These are phyloP conservation scores for Spisula subtruncata DNA, from an alignment of 2,888 invertebrate species.

Conservation along the genomic window DNA sequence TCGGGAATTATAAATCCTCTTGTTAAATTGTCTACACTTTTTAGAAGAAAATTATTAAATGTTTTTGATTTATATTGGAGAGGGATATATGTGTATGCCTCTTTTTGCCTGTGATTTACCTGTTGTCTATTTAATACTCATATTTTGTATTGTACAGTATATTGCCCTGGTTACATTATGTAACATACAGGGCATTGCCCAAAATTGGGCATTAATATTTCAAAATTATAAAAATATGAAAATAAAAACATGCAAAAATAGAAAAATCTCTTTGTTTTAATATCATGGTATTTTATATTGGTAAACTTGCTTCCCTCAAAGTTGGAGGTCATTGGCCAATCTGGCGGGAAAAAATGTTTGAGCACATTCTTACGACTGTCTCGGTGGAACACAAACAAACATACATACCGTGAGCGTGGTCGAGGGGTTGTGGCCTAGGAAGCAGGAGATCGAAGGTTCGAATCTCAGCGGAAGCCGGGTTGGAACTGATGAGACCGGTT, in stretches of 20 bases:
- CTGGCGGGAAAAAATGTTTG: too few species aligned
- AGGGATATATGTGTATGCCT: slow-evolving; percentile 19
- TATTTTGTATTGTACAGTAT: slow-evolving; percentile 70
- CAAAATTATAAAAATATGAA: slow-evolving; percentile 71
- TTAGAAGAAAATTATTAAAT: neutral
- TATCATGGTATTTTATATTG: neutral
- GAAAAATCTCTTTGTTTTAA: slow-evolving; percentile 11
- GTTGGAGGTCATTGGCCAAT: too few species aligned
- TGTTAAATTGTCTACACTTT: too few species aligned
- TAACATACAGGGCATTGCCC: slow-evolving; percentile 45
- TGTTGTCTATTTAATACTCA: slow-evolving; percentile 71
- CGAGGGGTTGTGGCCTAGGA: too few species aligned
- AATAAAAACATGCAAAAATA: slow-evolving; percentile 65
- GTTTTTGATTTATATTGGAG: slow-evolving; percentile 16
- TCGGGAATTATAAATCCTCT: too few species aligned
- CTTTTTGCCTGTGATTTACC: slow-evolving; percentile 64
- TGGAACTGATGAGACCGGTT: too few species aligned
- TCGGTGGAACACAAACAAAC: too few species aligned
- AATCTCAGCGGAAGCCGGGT: too few species aligned
- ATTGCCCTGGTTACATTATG: slow-evolving; percentile 39
- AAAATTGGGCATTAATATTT: slow-evolving; percentile 66
- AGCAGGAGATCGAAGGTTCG: too few species aligned
- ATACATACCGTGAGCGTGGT: too few species aligned
- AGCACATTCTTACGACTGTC: too few species aligned
- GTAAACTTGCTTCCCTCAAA: too few species aligned